Conservation (phyloP, 37 sponge, comb jelly and placozoan species). For the Haliclona indistincta region DNA sequence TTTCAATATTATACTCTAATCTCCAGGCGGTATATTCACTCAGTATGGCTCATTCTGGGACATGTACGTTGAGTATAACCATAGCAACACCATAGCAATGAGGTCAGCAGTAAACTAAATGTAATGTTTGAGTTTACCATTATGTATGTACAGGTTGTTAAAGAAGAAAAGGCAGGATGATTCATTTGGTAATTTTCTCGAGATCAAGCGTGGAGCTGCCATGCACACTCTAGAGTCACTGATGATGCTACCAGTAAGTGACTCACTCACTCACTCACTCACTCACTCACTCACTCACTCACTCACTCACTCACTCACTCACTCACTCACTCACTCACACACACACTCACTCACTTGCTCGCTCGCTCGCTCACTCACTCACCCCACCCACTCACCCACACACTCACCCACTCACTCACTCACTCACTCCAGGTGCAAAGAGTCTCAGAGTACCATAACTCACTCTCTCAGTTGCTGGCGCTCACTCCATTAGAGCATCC, state of each 20-base stretch:
- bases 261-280: neutral
- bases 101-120: constrained; percentile 22
- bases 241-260: constrained; percentile 63
- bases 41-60: constrained; percentile 62
- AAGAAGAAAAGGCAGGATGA: constrained; percentile 52
- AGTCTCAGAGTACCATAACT: constrained; percentile 58
- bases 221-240: constrained; percentile 80
- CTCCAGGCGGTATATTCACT: constrained; percentile 57
- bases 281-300: neutral
- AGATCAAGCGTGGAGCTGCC: constrained; percentile 62
- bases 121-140: neutral
- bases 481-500: constrained; percentile 58
- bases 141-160: constrained; percentile 31
- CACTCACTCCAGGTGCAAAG: constrained; percentile 53
- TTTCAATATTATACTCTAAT: too few relatives aligned
- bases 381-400: neutral
- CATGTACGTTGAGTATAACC: constrained; percentile 55
- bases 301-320: neutral
- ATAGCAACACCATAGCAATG: constrained; percentile 49
- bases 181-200: constrained; percentile 47
- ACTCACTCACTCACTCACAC: neutral
- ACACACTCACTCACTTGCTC: neutral
- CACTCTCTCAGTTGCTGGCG: constrained; percentile 40
- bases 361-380: neutral
- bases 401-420: neutral